phyloP scores from a whole-genome alignment of 2,113 vertebrate species.

The Dasyurus viverrinus region DNA sequence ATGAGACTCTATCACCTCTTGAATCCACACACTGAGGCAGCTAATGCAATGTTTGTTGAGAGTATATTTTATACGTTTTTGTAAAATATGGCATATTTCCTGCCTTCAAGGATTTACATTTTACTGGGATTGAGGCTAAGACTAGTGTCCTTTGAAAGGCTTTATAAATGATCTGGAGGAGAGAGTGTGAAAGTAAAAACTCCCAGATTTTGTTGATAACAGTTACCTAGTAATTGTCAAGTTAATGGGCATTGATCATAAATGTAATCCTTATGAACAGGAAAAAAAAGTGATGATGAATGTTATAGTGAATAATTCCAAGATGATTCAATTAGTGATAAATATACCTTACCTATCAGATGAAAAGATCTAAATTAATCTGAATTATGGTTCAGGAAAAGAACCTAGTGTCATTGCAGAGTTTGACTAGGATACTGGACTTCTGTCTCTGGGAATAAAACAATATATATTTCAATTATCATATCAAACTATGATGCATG shows the following conservation, averaged over 20 bases:
- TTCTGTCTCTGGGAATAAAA: neutral
- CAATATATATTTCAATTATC: neutral
- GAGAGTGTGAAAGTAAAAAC: neutral
- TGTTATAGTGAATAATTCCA: neutral
- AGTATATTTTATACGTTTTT: neutral
- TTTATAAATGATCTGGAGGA: neutral
- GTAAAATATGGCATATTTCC: neutral
- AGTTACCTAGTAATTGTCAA: neutral
- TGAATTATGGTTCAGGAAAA: neutral
- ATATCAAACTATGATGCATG: neutral
- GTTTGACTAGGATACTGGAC: neutral
- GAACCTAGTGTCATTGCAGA: neutral
- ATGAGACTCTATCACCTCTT: neutral
- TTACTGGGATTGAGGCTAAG: neutral
- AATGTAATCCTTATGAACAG: neutral
- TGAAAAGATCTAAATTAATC: neutral
- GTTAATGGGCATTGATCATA: neutral
- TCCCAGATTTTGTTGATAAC: neutral
- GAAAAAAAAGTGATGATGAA: neutral
- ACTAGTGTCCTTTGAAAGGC: neutral
- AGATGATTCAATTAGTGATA: neutral
- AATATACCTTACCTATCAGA: neutral
- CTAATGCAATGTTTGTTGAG: neutral
- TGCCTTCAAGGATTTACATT: neutral
- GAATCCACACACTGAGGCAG: neutral